Percentiles rank a stretch among this genome's conserved stretches.
Evolutionary conservation across 2,888 invertebrate genomes (phyloP).

Genomic region (Nesidiocoris tenuis): DNA sequence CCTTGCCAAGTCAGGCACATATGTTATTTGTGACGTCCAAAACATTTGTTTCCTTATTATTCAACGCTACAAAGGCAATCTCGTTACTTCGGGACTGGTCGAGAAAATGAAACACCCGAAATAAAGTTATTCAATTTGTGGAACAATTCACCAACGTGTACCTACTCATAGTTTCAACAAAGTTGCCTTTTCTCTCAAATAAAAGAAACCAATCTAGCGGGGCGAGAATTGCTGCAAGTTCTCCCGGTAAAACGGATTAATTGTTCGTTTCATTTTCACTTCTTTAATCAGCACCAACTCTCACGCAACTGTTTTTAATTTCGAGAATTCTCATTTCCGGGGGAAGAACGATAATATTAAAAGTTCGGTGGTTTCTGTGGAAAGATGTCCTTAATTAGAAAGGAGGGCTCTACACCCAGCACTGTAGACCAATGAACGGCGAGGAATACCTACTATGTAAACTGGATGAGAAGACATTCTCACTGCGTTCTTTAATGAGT

Average conservation of each 20-base stretch:
- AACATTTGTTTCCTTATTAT: too few species aligned
- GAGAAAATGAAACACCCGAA: too few species aligned
- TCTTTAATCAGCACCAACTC: neutral
- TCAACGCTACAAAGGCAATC: too few species aligned
- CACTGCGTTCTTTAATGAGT: neutral
- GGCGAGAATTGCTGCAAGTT: neutral
- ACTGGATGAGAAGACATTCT: neutral
- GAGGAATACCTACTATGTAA: neutral
- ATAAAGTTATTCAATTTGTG: too few species aligned
- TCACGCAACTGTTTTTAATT: neutral
- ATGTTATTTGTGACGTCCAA: too few species aligned
- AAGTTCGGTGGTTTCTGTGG: neutral
- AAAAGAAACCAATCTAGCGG: too few species aligned
- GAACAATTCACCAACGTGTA: too few species aligned
- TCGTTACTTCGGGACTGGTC: too few species aligned
- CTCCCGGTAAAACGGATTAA: neutral
- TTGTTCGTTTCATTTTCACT: neutral
- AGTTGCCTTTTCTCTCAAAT: too few species aligned
- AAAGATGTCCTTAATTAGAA: neutral
- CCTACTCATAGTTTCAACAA: too few species aligned
- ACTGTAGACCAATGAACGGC: neutral
- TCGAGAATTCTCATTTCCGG: neutral
- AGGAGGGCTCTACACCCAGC: neutral
- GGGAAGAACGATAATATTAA: neutral
- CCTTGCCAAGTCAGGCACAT: too few species aligned